phyloP scores from a whole-genome alignment of 1,140 invertebrate species.

The Bombyx mori region ASM3026992v2 NC_085128.1:17997001-17997500 shows the following conservation, averaged over 20 bases:
- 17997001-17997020: slow-evolving; percentile 45
- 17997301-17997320: slow-evolving; percentile 1
- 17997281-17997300: slow-evolving; percentile 2
- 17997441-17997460: slow-evolving; percentile 69
- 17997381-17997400: slow-evolving; percentile 57
- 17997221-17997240: background rate
- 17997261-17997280: background rate
- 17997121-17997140: slow-evolving; percentile 67
- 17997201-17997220: slow-evolving; percentile 1
- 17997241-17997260: background rate
- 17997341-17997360: slow-evolving; percentile 20
- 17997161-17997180: slow-evolving; percentile 38
- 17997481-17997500: slow-evolving; percentile 36
- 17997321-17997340: background rate
- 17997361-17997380: slow-evolving; percentile 43
- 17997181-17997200: slow-evolving; percentile 11
- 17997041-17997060: slow-evolving; percentile 59
- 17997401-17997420: slow-evolving; percentile 1
- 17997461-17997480: slow-evolving; percentile 52
- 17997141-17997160: slow-evolving; percentile 66
- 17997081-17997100: slow-evolving; percentile 62
- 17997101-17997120: slow-evolving; percentile 65
- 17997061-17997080: slow-evolving; percentile 54
- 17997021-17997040: slow-evolving; percentile 60
- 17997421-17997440: slow-evolving; percentile 39